These are phyloP conservation scores for Chrysogorgia sp. DNA, from an alignment of 92 coral and sea anemone species.

Conservation along the genomic window DNA sequence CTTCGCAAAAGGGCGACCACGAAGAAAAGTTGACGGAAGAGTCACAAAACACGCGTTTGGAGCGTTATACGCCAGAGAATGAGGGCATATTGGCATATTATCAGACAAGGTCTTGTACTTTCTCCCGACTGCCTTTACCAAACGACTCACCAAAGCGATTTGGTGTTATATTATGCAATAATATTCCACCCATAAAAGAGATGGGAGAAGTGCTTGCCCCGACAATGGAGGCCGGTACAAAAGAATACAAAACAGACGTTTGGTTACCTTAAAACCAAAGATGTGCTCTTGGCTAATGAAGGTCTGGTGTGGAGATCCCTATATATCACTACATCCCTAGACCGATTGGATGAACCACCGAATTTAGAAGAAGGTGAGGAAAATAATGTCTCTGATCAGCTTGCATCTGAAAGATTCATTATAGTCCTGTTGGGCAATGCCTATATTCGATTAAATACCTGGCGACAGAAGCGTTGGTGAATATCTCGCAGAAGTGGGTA, in stretches of 20 bases:
- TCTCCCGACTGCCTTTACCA: slow-evolving; percentile 31
- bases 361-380: slow-evolving; percentile 33
- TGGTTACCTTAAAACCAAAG: slow-evolving; percentile 60
- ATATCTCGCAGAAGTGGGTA: slow-evolving; percentile 55
- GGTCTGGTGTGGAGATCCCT: slow-evolving; percentile 56
- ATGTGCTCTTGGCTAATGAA: slow-evolving; percentile 50
- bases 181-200: slow-evolving; percentile 51
- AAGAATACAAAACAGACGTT: too few species aligned
- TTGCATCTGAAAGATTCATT: slow-evolving; percentile 44
- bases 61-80: too few species aligned
- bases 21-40: too few species aligned
- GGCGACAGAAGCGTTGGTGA: slow-evolving; percentile 67
- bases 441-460: slow-evolving; percentile 56
- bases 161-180: slow-evolving; percentile 36
- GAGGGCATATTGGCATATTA: too few species aligned
- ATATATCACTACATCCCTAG: slow-evolving; percentile 57
- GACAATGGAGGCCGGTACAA: slow-evolving; percentile 38
- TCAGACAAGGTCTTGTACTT: slow-evolving; percentile 15
- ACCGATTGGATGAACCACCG: slow-evolving; percentile 41
- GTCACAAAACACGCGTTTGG: too few species aligned
- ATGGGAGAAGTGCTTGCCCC: slow-evolving; percentile 43
- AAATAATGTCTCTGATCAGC: slow-evolving; percentile 56
- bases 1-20: too few species aligned
- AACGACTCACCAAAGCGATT: slow-evolving; percentile 50
- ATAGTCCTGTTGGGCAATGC: slow-evolving; percentile 66